phyloP scores from a whole-genome alignment of 2,888 invertebrate species.

The Melinopterus prodromus region DNA sequence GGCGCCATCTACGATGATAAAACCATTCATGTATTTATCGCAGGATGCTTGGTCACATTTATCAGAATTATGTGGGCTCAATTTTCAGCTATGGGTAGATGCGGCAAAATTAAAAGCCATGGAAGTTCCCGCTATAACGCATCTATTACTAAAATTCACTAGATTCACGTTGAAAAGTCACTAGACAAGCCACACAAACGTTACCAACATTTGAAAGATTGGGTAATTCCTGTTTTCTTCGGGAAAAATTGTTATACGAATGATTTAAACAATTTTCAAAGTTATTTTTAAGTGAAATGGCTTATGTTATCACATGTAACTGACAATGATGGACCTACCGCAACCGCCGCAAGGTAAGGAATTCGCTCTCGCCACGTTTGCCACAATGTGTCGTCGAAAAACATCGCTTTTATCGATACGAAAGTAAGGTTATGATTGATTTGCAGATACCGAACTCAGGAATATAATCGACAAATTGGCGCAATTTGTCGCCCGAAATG shows the following conservation, averaged over 20 bases:
- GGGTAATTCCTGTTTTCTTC: background rate
- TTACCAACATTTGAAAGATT: background rate
- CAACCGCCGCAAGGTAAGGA: conserved; percentile 71
- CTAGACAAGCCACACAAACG: background rate
- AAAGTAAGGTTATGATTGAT: conserved; percentile 29
- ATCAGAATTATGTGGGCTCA: too few species aligned
- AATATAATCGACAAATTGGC: conserved; percentile 99
- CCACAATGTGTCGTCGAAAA: conserved; percentile 19
- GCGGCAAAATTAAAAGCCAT: too few species aligned
- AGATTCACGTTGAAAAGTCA: background rate
- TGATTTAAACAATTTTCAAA: conserved; percentile 9
- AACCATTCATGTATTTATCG: too few species aligned
- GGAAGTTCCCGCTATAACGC: too few species aligned
- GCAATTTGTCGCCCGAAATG: conserved; percentile 98
- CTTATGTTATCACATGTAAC: conserved; percentile 13
- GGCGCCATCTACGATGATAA: too few species aligned
- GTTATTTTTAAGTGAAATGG: conserved; percentile 29
- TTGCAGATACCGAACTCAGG: conserved; percentile 88
- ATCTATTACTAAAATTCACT: background rate
- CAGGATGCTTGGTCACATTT: too few species aligned
- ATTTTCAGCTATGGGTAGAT: too few species aligned
- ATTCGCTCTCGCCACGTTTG: conserved; percentile 34
- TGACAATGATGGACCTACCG: conserved; percentile 60
- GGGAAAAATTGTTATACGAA: background rate
- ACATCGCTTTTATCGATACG: conserved; percentile 9